Percentiles rank a stretch among this genome's conserved stretches.
Evolutionary conservation across 2,113 vertebrate genomes (phyloP).

Genomic region (Gasterosteus aculeatus): DNA sequence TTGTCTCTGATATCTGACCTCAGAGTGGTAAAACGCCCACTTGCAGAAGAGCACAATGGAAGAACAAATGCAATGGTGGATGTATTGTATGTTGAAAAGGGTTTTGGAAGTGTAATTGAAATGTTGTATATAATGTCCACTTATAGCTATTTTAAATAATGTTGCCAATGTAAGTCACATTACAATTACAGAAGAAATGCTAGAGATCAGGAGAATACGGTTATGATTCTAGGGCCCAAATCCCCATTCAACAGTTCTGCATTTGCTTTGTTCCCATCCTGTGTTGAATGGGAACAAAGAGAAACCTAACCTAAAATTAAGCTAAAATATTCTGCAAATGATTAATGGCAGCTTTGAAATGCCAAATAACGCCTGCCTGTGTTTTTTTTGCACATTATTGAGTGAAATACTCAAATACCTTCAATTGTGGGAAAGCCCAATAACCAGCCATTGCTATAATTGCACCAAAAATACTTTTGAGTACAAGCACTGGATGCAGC

Average conservation of each 20-base stretch:
- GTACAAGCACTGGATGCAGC: background rate
- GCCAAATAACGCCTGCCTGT: background rate
- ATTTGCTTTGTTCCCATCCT: too few relatives aligned
- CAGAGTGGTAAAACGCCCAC: background rate
- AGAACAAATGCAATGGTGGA: background rate
- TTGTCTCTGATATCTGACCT: background rate
- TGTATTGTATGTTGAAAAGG: background rate
- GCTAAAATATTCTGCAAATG: background rate
- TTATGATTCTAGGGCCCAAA: background rate
- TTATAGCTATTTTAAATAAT: background rate
- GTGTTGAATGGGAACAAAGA: conserved; percentile 10
- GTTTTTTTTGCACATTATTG: background rate
- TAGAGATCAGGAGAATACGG: background rate
- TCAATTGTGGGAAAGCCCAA: background rate
- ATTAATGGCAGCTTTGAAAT: background rate
- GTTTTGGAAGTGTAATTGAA: background rate
- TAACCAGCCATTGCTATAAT: background rate
- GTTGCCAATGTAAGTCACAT: background rate
- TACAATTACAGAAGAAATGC: background rate
- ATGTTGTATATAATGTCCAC: background rate
- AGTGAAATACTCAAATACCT: background rate
- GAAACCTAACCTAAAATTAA: background rate
- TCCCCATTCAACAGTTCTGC: background rate
- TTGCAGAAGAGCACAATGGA: conserved; percentile 1
- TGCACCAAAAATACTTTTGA: background rate